Conservation (phyloP, 2,797 vertebrate genomes). For the Falco columbarius region DNA sequence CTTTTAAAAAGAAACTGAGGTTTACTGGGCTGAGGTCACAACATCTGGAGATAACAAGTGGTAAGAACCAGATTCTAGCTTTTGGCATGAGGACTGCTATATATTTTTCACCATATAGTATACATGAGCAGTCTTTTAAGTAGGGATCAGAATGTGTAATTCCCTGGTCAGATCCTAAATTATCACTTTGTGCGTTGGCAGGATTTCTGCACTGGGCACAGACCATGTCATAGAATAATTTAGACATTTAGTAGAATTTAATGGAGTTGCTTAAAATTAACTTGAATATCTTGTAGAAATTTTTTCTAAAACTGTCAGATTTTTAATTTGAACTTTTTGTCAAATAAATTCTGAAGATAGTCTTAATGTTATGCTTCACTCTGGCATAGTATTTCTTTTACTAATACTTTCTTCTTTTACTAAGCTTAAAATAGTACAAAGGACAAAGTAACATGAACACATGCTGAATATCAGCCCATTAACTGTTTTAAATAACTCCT, state of each 20-base stretch:
- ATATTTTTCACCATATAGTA: neutral
- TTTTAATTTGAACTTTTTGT: conserved; percentile 5
- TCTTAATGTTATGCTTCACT: neutral
- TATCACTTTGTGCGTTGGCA: neutral
- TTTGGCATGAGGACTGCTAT: neutral
- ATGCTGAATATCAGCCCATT: conserved; percentile 3
- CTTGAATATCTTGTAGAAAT: neutral
- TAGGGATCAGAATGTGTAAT: neutral
- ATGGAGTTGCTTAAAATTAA: neutral
- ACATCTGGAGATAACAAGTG: neutral
- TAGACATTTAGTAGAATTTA: neutral
- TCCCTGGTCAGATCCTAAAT: neutral
- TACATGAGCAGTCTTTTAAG: neutral
- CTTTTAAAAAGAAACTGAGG: neutral
- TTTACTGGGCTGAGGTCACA: neutral
- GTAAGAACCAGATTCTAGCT: neutral
- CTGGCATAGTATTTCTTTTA: neutral
- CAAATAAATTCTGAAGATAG: neutral
- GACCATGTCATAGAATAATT: neutral
- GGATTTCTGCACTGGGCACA: neutral
- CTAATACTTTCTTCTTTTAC: neutral
- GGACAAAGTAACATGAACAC: conserved; percentile 24
- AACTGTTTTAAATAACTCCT: conserved; percentile 50
- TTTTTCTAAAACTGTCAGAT: neutral
- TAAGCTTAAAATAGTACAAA: conserved; percentile 30